These are phyloP conservation scores for Thalassoma bifasciatum DNA, from an alignment of 2,113 vertebrate genomes.

Conservation along the genomic window DNA sequence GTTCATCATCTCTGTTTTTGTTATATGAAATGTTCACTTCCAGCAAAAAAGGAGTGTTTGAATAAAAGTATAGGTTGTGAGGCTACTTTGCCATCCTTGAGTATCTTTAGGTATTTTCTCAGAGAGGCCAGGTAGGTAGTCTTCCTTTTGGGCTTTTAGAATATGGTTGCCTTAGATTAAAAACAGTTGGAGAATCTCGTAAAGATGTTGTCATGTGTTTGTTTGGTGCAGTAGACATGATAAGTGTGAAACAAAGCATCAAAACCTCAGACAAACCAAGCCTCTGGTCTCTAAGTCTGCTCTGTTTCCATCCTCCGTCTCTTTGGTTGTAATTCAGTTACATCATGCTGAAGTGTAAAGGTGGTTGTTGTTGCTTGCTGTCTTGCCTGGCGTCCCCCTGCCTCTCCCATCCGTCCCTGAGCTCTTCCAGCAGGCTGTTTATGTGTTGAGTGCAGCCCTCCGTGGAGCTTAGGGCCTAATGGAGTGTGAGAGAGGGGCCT, in stretches of 20 bases:
- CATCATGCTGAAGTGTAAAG: constrained; percentile 74
- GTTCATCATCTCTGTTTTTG: too few species aligned
- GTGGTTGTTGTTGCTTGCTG: constrained; percentile 84
- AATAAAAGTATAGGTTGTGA: too few species aligned
- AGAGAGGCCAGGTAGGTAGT: too few species aligned
- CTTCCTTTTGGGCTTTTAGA: too few species aligned
- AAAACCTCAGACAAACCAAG: constrained; percentile 20
- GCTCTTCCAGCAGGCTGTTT: constrained; percentile 92
- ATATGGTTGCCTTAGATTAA: too few species aligned
- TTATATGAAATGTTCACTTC: too few species aligned
- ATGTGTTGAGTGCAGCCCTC: constrained; percentile 95
- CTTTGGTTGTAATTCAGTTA: constrained; percentile 60
- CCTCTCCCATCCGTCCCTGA: constrained; percentile 83
- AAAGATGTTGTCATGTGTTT: background rate
- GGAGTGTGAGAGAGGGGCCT: constrained; percentile 94
- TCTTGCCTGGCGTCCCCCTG: constrained; percentile 79
- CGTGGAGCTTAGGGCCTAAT: constrained; percentile 94
- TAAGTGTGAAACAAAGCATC: background rate
- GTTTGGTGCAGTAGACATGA: background rate
- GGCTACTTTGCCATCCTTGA: too few species aligned
- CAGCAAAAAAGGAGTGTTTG: too few species aligned
- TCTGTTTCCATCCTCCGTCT: constrained; percentile 42
- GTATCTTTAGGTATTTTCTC: too few species aligned
- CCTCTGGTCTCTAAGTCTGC: constrained; percentile 37
- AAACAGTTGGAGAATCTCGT: background rate